A percentile compares a stretch with the other conserved stretches of the same genome.
phyloP scores from a whole-genome alignment of 2,797 vertebrate species.

The Phylloscopus collybita region DNA sequence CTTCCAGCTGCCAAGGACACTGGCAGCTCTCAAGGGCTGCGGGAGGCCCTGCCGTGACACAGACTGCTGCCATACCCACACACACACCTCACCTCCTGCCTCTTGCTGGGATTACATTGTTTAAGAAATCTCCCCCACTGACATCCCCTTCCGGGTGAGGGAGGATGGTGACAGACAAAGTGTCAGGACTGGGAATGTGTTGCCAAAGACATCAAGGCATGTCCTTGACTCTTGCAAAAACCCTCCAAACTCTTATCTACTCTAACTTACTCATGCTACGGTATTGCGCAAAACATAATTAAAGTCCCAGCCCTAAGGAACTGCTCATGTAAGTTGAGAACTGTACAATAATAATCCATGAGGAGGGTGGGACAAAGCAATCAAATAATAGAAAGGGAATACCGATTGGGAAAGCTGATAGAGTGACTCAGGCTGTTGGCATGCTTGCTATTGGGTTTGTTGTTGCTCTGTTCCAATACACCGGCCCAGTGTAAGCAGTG shows the following conservation, averaged over 20 bases:
- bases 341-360: not conserved
- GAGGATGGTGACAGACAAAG: not conserved
- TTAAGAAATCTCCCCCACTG: not conserved
- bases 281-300: conserved; percentile 10
- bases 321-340: not conserved
- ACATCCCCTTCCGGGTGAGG: not conserved
- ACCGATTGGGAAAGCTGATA: not conserved
- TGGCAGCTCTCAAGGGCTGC: fast-evolving
- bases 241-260: not conserved
- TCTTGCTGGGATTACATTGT: not conserved
- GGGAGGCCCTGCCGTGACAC: fast-evolving
- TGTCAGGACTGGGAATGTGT: not conserved
- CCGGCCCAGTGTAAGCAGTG: not conserved
- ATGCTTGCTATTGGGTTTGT: not conserved
- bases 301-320: conserved; percentile 5
- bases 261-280: not conserved
- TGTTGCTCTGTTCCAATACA: not conserved
- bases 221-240: conserved; percentile 1
- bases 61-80: not conserved
- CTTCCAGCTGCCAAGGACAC: not conserved
- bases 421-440: conserved; percentile 26
- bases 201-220: not conserved
- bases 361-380: conserved; percentile 4
- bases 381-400: conserved; percentile 60
- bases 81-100: not conserved